phyloP scores from a whole-genome alignment of 2,797 vertebrate species.

The Scolopax bukidnonensis region DNA sequence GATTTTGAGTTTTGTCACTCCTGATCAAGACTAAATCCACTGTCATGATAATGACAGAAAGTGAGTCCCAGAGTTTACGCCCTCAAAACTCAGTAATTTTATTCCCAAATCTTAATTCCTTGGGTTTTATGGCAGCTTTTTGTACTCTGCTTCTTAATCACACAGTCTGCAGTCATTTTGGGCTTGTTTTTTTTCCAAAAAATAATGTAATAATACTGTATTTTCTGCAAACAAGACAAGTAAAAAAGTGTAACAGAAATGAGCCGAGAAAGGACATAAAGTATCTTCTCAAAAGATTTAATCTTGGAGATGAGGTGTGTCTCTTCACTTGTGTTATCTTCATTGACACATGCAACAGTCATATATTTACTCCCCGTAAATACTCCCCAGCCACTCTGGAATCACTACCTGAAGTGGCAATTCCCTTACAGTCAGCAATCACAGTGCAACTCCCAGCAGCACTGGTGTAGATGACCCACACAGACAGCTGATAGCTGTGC shows the following conservation, averaged over 20 bases:
- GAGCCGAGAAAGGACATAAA: neutral
- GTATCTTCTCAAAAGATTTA: neutral
- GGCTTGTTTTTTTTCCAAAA: neutral
- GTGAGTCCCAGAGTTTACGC: rapidly evolving
- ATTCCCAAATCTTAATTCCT: neutral
- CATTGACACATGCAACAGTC: neutral
- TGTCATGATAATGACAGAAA: neutral
- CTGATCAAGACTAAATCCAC: neutral
- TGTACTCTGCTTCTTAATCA: neutral
- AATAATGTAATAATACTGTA: neutral
- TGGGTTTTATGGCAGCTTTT: neutral
- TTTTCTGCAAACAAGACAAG: neutral
- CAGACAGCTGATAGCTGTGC: neutral
- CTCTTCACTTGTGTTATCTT: neutral
- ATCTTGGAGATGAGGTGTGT: neutral
- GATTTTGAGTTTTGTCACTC: neutral
- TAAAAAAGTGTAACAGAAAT: neutral
- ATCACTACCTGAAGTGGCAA: neutral
- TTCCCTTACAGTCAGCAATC: neutral
- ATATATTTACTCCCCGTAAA: neutral
- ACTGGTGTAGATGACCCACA: neutral
- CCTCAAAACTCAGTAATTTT: neutral
- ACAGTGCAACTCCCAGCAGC: neutral
- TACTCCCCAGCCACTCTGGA: neutral
- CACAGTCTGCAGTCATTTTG: neutral